Evolutionary conservation across 2,113 vertebrate species (phyloP).

Genomic region (Rattus rattus): DNA sequence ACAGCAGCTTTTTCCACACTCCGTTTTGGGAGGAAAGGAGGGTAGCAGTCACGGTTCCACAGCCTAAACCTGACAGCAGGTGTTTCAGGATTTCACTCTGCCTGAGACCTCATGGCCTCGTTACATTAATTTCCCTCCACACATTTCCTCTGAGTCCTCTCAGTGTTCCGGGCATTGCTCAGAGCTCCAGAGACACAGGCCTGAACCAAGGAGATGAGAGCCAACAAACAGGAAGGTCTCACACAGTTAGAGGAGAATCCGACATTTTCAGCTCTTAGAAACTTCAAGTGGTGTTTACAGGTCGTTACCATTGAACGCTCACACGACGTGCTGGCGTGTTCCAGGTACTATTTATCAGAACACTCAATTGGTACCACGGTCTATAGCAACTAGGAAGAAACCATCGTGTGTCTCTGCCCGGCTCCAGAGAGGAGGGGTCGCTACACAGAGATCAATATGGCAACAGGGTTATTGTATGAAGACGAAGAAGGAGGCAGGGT

Average conservation of each 20-base stretch:
- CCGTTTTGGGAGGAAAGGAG: not conserved
- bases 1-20: not conserved
- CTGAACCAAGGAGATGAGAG: not conserved
- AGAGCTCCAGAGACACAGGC: not conserved
- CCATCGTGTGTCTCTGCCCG: not conserved
- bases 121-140: not conserved
- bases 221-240: not conserved
- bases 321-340: not conserved
- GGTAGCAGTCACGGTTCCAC: not conserved
- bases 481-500: not conserved
- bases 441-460: not conserved
- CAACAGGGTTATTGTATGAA: not conserved
- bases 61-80: not conserved
- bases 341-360: conserved; percentile 55
- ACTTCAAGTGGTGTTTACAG: conserved; percentile 46
- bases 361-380: not conserved
- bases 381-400: not conserved
- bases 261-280: not conserved
- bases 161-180: not conserved
- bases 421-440: not conserved
- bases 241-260: not conserved
- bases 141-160: not conserved
- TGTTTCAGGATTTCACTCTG: not conserved
- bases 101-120: not conserved
- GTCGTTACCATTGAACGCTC: conserved; percentile 24